These are phyloP conservation scores for Tuberolachnus salignus DNA, from an alignment of 2,888 invertebrate species.

Conservation along the genomic window DNA sequence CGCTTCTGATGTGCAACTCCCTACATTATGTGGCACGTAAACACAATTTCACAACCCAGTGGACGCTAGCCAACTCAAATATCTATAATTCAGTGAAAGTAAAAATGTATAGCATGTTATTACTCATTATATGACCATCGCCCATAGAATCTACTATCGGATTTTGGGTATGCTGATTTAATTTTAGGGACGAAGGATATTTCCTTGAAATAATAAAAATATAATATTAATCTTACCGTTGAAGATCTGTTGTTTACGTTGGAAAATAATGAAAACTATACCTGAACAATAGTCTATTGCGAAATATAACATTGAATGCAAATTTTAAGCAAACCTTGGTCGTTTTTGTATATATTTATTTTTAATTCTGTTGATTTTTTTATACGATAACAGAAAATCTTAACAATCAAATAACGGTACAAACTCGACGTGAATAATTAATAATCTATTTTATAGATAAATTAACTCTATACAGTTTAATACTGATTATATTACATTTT, in stretches of 20 bases:
- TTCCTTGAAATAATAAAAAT: conserved; percentile 26
- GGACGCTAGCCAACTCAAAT: conserved; percentile 51
- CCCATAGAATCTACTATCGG: background rate
- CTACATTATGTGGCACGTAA: conserved; percentile 41
- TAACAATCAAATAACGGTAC: too few relatives aligned
- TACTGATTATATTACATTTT: too few relatives aligned
- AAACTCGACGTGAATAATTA: too few relatives aligned
- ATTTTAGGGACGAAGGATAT: conserved; percentile 39
- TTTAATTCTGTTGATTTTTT: background rate
- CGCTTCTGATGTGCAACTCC: conserved; percentile 32
- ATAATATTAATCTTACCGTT: conserved; percentile 19
- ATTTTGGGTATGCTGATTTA: background rate
- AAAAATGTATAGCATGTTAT: conserved; percentile 45
- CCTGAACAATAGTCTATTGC: background rate
- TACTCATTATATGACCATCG: conserved; percentile 44
- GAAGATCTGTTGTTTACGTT: conserved; percentile 34
- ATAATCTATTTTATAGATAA: too few relatives aligned
- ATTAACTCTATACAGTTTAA: too few relatives aligned
- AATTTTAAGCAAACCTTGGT: conserved; percentile 24
- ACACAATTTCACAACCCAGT: conserved; percentile 52
- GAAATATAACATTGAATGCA: conserved; percentile 41
- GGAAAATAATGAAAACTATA: conserved; percentile 42
- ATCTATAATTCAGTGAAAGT: conserved; percentile 55
- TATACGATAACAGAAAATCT: background rate
- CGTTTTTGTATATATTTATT: background rate